These are phyloP conservation scores for Cydia pomonella DNA, from an alignment of 1,140 invertebrate genomes.

Conservation along the genomic window DNA sequence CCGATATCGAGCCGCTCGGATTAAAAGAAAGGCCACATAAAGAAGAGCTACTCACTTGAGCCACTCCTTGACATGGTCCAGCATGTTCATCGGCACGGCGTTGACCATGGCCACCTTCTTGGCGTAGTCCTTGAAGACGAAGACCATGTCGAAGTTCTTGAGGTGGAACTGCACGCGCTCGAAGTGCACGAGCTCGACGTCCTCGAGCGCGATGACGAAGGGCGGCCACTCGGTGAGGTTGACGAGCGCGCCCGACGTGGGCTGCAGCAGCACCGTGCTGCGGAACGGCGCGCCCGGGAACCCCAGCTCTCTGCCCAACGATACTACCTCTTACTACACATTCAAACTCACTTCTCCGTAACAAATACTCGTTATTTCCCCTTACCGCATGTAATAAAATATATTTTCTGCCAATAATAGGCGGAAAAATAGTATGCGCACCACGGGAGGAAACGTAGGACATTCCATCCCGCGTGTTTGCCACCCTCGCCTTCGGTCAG, in stretches of 20 bases:
- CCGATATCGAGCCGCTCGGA: no score
- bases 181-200: conserved; percentile 99
- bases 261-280: conserved; percentile 97
- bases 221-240: conserved; percentile 99
- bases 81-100: conserved; percentile 98
- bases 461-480: no score
- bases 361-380: no score
- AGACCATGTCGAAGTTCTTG: conserved; percentile 99
- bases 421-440: no score
- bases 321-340: no score
- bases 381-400: no score
- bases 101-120: conserved; percentile 98
- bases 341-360: no score
- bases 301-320: conserved; percentile 96
- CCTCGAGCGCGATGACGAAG: conserved; percentile 98
- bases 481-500: no score
- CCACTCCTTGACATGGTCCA: conserved; percentile 99
- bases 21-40: neutral
- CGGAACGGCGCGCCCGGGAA: conserved; percentile 99
- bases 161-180: conserved; percentile 99
- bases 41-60: conserved; percentile 91
- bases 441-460: no score
- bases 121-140: conserved; percentile 99
- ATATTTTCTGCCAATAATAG: no score
- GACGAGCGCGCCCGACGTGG: conserved; percentile 97